Evolutionary conservation across 1,140 invertebrate species (phyloP).

Genomic region (Drosophila guanche): DNA sequence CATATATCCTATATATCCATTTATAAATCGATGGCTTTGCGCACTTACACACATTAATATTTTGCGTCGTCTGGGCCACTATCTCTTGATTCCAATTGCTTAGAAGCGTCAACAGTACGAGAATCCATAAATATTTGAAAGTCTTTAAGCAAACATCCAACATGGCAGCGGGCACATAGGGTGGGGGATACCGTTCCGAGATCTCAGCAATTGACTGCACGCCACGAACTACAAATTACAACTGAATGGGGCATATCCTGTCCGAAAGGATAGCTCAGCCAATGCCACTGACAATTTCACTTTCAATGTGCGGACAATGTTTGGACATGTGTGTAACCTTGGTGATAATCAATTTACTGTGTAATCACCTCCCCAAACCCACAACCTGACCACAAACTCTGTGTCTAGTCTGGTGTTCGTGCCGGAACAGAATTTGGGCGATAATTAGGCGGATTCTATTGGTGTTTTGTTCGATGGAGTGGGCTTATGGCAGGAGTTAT

Average conservation of each 20-base stretch:
- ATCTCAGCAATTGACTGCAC: conserved; percentile 38
- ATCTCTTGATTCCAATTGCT: conserved; percentile 24
- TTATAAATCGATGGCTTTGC: conserved; percentile 24
- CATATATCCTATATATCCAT: no score
- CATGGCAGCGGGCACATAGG: conserved; percentile 39
- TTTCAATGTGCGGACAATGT: conserved; percentile 41
- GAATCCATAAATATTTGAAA: conserved; percentile 43
- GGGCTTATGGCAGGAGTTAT: conserved; percentile 12
- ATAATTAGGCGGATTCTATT: conserved; percentile 24
- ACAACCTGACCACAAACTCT: conserved; percentile 24
- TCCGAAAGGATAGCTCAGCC: conserved; percentile 8
- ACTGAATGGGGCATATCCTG: conserved; percentile 38
- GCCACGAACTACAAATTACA: conserved; percentile 44
- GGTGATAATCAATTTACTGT: conserved; percentile 74
- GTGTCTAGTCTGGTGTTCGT: conserved; percentile 40
- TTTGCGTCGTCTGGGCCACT: conserved; percentile 71
- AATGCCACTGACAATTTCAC: conserved; percentile 21
- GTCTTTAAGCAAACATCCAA: conserved; percentile 19
- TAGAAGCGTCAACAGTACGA: conserved; percentile 33
- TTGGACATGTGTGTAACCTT: conserved; percentile 70
- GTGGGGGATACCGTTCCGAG: not conserved
- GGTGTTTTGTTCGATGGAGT: conserved; percentile 2
- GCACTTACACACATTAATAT: conserved; percentile 82
- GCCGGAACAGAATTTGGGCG: conserved; percentile 35
- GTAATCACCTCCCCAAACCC: conserved; percentile 20